A percentile compares a stretch with the other conserved stretches of the same genome.
These are phyloP conservation scores for Dicycla oo DNA, from an alignment of 2,888 invertebrate genomes.

Conservation along the genomic window DNA sequence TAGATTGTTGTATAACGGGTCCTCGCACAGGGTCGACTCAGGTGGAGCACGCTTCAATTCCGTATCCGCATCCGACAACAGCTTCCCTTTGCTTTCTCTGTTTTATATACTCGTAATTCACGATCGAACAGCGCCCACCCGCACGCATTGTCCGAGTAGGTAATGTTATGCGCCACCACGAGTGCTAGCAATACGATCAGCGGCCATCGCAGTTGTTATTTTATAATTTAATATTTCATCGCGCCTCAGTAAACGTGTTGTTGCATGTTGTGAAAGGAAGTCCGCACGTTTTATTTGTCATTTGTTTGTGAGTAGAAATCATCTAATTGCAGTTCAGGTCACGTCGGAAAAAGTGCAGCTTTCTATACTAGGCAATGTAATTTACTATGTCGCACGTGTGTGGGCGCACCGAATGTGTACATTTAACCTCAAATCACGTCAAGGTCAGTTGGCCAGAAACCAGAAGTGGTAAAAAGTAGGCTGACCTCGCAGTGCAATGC, in stretches of 20 bases:
- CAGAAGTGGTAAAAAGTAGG: conserved; percentile 83
- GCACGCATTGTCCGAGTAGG: conserved; percentile 43
- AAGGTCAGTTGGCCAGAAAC: conserved; percentile 84
- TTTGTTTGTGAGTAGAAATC: conserved; percentile 71
- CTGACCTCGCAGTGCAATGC: conserved; percentile 82
- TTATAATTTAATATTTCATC: conserved; percentile 44
- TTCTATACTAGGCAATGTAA: conserved; percentile 79
- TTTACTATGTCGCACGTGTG: conserved; percentile 73
- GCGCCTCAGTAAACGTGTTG: conserved; percentile 60
- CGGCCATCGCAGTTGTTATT: conserved; percentile 26
- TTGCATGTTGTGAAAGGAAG: conserved; percentile 72
- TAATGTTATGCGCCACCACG: conserved; percentile 70
- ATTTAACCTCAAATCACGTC: conserved; percentile 82
- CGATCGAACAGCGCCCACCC: conserved; percentile 52
- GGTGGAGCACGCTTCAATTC: conserved; percentile 76
- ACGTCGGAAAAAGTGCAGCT: conserved; percentile 85
- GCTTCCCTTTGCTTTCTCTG: conserved; percentile 82
- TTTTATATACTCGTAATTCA: conserved; percentile 80
- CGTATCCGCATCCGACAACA: conserved; percentile 86
- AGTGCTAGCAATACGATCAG: conserved; percentile 28
- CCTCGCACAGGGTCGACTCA: conserved; percentile 82
- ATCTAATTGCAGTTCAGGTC: conserved; percentile 75
- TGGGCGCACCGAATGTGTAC: conserved; percentile 79
- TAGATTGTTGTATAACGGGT: conserved; percentile 85
- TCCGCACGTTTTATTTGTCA: conserved; percentile 62